Evolutionary conservation across 2,797 vertebrate genomes (phyloP).

Genomic region (Typhlichthys subterraneus): DNA sequence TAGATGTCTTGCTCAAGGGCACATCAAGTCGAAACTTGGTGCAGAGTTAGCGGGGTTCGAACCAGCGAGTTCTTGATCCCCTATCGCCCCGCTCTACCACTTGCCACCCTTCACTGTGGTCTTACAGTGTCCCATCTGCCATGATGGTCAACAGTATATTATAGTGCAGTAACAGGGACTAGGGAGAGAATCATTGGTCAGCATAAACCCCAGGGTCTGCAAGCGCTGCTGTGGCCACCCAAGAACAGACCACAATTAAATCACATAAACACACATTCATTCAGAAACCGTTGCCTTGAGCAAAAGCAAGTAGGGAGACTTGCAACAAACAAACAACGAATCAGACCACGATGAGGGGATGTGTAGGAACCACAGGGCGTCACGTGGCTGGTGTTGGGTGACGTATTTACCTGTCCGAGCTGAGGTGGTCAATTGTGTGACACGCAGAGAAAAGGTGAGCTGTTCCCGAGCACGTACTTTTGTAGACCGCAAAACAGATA

Average conservation of each 20-base stretch:
- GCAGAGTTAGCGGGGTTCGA: too few relatives aligned
- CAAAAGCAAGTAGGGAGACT: constrained; percentile 49
- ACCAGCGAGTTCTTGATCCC: too few relatives aligned
- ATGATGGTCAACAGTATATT: constrained; percentile 31
- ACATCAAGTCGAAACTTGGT: too few relatives aligned
- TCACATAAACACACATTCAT: constrained; percentile 47
- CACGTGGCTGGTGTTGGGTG: too few relatives aligned
- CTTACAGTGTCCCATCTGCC: constrained; percentile 19
- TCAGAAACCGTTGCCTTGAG: constrained; percentile 57
- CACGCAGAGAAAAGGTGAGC: too few relatives aligned
- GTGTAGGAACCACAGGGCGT: too few relatives aligned
- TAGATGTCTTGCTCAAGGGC: too few relatives aligned
- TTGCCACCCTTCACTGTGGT: neutral
- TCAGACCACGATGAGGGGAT: constrained; percentile 9
- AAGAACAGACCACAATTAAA: constrained; percentile 47
- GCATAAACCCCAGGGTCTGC: constrained; percentile 49
- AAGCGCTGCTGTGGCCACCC: constrained; percentile 13
- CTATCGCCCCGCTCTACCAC: too few relatives aligned
- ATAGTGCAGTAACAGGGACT: neutral
- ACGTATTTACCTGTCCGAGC: too few relatives aligned
- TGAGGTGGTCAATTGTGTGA: too few relatives aligned
- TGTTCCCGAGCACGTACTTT: too few relatives aligned
- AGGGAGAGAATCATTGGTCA: constrained; percentile 21
- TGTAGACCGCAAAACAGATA: too few relatives aligned
- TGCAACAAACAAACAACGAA: constrained; percentile 49